Evolutionary conservation across 2,888 invertebrate genomes (phyloP), one percentile per base, ranked within the genome.

Genomic region (Epistrophe grossulariae): DNA sequence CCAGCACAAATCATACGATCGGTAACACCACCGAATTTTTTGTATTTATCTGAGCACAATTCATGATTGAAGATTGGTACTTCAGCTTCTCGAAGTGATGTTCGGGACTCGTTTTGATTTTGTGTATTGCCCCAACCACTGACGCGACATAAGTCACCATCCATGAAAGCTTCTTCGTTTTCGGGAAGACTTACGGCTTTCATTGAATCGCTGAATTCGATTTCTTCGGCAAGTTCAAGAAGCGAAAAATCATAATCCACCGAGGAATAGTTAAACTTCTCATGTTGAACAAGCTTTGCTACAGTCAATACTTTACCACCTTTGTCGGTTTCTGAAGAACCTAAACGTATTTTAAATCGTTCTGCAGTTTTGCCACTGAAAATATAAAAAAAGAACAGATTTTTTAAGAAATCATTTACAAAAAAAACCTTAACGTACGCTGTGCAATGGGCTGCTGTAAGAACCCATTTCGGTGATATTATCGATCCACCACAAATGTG

Each of bases 1-100:
- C 95, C 95, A 35, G 95, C 95, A 89, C 95, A 95, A 0, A 95
- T 91, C 94, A 95, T 95, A 0, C 93, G 93, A 0, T 93, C 90
- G 0, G 95, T 94, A 40, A 94, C 94, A 4, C 89, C 93, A 17
- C 92, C 92, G 45, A 64, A 92, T 0, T 93, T 91, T 8, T 91
- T 90, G 88, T 95, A 95, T 1, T 93, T 94, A 0, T 91, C 89
- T 2, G 90, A 90, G 89, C 95, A 95, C 0, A 91, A 88, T 0
- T 91, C 89, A 6, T 94, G 93, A 88, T 93, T 94, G 8, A 95
- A 93, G 89, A 94, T 94, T 0, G 94, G 94, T 0, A 95, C 93
- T 48, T 93, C 89, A 0, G 94, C 95, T 72, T 92, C 94, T 88
- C 95, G 95, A 38, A 94, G 89, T 89, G 90, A 89, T 7, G 90